phyloP scores from a whole-genome alignment of 2,888 invertebrate species.

The Tetranychus truncatus region DNA sequence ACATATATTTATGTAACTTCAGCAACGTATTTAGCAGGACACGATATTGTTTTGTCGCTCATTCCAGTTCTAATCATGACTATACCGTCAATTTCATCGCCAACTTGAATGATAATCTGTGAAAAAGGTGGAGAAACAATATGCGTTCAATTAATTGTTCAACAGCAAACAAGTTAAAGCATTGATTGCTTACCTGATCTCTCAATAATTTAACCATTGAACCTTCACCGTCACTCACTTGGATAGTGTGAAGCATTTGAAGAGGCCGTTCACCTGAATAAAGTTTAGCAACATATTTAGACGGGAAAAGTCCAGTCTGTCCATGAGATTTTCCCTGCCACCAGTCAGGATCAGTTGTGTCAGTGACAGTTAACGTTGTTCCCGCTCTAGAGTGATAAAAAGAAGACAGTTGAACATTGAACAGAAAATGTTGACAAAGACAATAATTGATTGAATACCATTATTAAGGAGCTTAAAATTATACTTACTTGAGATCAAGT shows the following conservation, averaged over 20 bases:
- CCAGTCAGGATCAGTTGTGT: slow-evolving; percentile 86
- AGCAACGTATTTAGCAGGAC: slow-evolving; percentile 80
- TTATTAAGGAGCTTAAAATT: not conserved
- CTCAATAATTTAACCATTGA: slow-evolving; percentile 59
- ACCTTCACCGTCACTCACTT: slow-evolving; percentile 62
- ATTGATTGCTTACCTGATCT: slow-evolving; percentile 46
- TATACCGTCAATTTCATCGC: slow-evolving; percentile 80
- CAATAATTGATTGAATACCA: too few species aligned
- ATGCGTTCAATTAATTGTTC: not conserved
- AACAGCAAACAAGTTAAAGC: not conserved
- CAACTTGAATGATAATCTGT: slow-evolving; percentile 68
- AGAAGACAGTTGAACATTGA: too few species aligned
- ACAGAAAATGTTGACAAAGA: too few species aligned
- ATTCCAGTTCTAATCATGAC: slow-evolving; percentile 80
- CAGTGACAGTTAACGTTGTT: slow-evolving; percentile 74
- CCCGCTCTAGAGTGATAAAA: slow-evolving; percentile 41
- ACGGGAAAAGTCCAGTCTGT: slow-evolving; percentile 76
- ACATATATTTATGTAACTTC: slow-evolving; percentile 44
- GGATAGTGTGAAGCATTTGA: slow-evolving; percentile 65
- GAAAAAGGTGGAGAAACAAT: slow-evolving; percentile 20
- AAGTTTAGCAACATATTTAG: slow-evolving; percentile 76
- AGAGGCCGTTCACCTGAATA: slow-evolving; percentile 74
- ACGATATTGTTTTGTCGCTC: slow-evolving; percentile 65
- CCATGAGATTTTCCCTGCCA: slow-evolving; percentile 87
- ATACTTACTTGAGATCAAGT: slow-evolving; percentile 58